These are phyloP conservation scores for Cyanocitta stelleri DNA, from an alignment of 2,113 vertebrate species.

Conservation along the genomic window DNA sequence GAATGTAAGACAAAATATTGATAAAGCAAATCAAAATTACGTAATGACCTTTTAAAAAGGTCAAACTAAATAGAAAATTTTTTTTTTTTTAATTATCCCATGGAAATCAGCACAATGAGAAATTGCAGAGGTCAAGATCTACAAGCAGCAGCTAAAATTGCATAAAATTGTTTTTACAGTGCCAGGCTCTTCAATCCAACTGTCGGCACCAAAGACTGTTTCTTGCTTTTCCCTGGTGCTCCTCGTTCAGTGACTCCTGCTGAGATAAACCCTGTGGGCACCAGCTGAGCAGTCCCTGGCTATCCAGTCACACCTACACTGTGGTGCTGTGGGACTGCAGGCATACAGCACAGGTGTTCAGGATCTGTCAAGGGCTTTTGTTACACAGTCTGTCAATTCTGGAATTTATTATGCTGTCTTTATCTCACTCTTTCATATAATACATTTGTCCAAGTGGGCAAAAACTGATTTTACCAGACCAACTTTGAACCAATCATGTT, in stretches of 20 bases:
- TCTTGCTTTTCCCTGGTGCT: not conserved
- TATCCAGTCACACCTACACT: not conserved
- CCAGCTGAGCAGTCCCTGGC: not conserved
- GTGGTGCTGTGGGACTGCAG: fast-evolving
- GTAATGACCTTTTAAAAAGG: not conserved
- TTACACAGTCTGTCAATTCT: not conserved
- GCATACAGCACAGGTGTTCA: fast-evolving
- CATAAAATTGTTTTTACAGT: not conserved
- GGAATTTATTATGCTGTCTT: not conserved
- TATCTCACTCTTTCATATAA: not conserved
- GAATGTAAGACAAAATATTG: not conserved
- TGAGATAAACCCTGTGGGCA: not conserved
- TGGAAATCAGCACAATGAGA: not conserved
- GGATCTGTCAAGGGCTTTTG: not conserved
- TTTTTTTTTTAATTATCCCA: not conserved
- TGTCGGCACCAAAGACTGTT: not conserved
- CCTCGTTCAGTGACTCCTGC: not conserved
- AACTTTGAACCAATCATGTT: not conserved
- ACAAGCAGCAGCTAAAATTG: not conserved
- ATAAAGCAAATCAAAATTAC: not conserved
- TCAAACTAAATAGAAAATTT: not conserved
- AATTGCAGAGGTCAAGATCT: not conserved
- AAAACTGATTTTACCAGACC: not conserved
- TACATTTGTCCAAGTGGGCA: not conserved
- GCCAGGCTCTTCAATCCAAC: not conserved